A percentile compares a stretch with the other conserved stretches of the same genome.
Conservation (phyloP, 2,797 vertebrate species). For the Myoxocephalus aenaeus region DNA sequence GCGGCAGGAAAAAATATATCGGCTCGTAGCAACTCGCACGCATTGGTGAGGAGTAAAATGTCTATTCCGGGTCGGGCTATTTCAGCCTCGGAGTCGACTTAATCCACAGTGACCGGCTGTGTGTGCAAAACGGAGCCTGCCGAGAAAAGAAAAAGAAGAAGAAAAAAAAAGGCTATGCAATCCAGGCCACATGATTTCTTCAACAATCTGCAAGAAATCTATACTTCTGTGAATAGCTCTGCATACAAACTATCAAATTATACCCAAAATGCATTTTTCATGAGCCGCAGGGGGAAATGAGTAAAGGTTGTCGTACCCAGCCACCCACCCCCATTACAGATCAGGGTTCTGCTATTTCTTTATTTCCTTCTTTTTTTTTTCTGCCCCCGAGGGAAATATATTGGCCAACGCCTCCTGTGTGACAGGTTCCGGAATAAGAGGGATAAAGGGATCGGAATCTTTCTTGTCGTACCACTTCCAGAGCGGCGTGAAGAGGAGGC, state of each 20-base stretch:
- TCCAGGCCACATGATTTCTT: slow-evolving; percentile 56
- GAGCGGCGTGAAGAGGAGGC: slow-evolving; percentile 43
- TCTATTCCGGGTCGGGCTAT: slow-evolving; percentile 51
- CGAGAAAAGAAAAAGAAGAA: neutral
- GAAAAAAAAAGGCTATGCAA: slow-evolving; percentile 28
- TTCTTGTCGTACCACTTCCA: slow-evolving; percentile 72
- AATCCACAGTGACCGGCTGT: slow-evolving; percentile 63
- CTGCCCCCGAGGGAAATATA: slow-evolving; percentile 1
- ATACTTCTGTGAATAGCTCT: slow-evolving; percentile 46
- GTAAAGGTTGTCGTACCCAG: slow-evolving; percentile 49
- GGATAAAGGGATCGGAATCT: slow-evolving; percentile 47
- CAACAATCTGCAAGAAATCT: slow-evolving; percentile 58
- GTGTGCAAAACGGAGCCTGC: slow-evolving; percentile 53
- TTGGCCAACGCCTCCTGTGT: slow-evolving; percentile 41
- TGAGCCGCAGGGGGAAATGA: slow-evolving; percentile 44
- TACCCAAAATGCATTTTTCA: slow-evolving; percentile 66
- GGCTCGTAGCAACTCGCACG: slow-evolving; percentile 15
- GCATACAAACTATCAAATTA: slow-evolving; percentile 65
- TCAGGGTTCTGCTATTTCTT: slow-evolving; percentile 45
- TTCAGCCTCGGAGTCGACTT: slow-evolving; percentile 46
- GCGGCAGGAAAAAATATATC: neutral
- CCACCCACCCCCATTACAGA: slow-evolving; percentile 22
- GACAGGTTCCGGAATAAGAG: slow-evolving; percentile 60
- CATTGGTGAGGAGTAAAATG: slow-evolving; percentile 31
- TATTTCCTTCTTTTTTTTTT: slow-evolving; percentile 12